Conservation (phyloP, 2,888 invertebrate species). For the Phengaris alcon region DNA sequence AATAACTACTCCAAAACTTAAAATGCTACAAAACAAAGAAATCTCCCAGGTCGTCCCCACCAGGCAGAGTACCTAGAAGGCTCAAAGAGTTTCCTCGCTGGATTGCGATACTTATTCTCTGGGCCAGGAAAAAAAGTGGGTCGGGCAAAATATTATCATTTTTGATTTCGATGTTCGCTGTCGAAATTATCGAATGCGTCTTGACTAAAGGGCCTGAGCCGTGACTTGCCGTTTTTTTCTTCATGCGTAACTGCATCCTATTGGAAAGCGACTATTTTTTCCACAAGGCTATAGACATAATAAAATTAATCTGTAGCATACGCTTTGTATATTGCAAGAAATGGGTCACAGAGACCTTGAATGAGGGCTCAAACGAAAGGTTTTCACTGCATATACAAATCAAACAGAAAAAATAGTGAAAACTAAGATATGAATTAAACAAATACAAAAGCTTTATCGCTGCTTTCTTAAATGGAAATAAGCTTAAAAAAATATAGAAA, state of each 20-base stretch:
- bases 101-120: no score
- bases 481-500: neutral
- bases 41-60: no score
- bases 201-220: no score
- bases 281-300: neutral
- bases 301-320: neutral
- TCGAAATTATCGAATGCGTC: no score
- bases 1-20: no score
- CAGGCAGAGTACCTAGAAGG: no score
- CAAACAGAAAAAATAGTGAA: neutral
- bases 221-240: neutral
- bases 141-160: no score
- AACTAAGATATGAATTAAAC: conserved; percentile 3
- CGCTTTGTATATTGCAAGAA: conserved; percentile 3
- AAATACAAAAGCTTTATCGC: neutral
- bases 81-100: no score
- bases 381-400: neutral
- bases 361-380: neutral
- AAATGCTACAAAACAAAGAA: no score
- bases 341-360: conserved; percentile 6
- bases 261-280: neutral
- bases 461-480: neutral
- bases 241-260: neutral
- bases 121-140: no score
- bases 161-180: no score